Evolutionary conservation across 2,888 invertebrate species (phyloP), one percentile per base, ranked within the genome.

Genomic region (Polia nebulosa): DNA sequence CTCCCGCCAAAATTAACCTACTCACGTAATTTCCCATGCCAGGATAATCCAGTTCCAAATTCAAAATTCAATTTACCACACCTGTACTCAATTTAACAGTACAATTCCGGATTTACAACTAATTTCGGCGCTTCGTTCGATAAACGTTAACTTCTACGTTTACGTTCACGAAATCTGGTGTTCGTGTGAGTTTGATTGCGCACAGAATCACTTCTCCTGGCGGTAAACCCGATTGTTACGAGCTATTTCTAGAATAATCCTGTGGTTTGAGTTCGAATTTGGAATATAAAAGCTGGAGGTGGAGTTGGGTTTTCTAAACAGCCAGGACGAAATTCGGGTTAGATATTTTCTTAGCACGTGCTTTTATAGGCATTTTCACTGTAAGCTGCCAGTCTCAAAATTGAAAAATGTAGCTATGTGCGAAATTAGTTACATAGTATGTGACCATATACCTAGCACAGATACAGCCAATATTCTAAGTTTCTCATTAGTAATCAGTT

Each of bases 131-230:
- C 79, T 77, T 58, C 79, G 86, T 82, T 82, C 88, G 83, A 90
- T 90, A 89, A 88, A 87, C 85, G 87, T 89, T 87, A 89, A 87
- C 84, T 85, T 83, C 67, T 62, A 70, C 85, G 82, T 85, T 83
- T 81, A 87, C 86, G 82, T 84, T 80, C 84, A 63, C 78, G 56
- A 76, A 76, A 68, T 76, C 76, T 44, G 76, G 83, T 71, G 52
- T 62, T 57, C 55, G 69, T 76, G 78, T 62, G 80, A 79, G 82
- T 88, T 90, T 88, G 84, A 87, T 80, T 81, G 85, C 82, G 68
- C 70, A 67, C 61, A 78, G 80, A 88, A 89, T 90, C 87, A 89
- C 90, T 86, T 84, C 76, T 67, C 56, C 58, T 71, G 57, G 77
- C 79, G 76, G 86, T 87, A 88, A 87, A 82, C 68, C 70, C 81